These are phyloP conservation scores for Metacarcinus magister DNA, from an alignment of 2,888 invertebrate species.

Conservation along the genomic window DNA sequence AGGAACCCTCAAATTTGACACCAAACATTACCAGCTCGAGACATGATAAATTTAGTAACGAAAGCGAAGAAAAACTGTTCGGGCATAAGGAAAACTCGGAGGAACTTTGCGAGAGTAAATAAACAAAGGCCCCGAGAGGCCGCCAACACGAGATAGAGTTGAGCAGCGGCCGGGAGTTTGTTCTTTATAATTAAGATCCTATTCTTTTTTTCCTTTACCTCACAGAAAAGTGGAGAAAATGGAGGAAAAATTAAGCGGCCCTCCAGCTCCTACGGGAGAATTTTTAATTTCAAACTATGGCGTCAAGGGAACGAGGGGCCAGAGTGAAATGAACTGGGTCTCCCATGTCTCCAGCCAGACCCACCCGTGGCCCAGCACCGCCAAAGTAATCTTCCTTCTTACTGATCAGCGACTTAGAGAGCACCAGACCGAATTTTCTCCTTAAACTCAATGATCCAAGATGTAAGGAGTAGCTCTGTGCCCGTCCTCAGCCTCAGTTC, in stretches of 20 bases:
- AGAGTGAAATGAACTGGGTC: slow-evolving; percentile 79
- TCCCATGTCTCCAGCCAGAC: slow-evolving; percentile 60
- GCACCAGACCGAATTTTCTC: not conserved
- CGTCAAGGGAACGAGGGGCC: slow-evolving; percentile 72
- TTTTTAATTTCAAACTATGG: slow-evolving; percentile 80
- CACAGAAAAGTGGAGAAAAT: slow-evolving; percentile 73
- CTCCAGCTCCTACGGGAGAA: slow-evolving; percentile 77
- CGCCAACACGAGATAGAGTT: slow-evolving; percentile 69
- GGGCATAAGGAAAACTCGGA: slow-evolving; percentile 57
- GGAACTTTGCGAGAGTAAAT: slow-evolving; percentile 69
- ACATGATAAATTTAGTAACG: slow-evolving; percentile 52
- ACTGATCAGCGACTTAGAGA: slow-evolving; percentile 11
- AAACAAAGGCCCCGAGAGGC: slow-evolving; percentile 69
- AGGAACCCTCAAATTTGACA: not conserved
- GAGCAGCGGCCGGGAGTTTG: slow-evolving; percentile 71
- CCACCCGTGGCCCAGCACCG: not conserved
- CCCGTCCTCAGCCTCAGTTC: not conserved
- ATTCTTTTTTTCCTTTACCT: slow-evolving; percentile 61
- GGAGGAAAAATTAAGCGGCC: slow-evolving; percentile 80
- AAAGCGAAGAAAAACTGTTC: slow-evolving; percentile 51
- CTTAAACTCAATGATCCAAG: slow-evolving; percentile 47
- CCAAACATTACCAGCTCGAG: slow-evolving; percentile 7
- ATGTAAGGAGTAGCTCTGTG: not conserved
- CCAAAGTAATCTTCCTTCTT: slow-evolving; percentile 28
- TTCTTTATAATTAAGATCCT: slow-evolving; percentile 77